These are phyloP conservation scores for Mixornis gularis DNA, from an alignment of 2,113 vertebrate genomes.

Conservation along the genomic window DNA sequence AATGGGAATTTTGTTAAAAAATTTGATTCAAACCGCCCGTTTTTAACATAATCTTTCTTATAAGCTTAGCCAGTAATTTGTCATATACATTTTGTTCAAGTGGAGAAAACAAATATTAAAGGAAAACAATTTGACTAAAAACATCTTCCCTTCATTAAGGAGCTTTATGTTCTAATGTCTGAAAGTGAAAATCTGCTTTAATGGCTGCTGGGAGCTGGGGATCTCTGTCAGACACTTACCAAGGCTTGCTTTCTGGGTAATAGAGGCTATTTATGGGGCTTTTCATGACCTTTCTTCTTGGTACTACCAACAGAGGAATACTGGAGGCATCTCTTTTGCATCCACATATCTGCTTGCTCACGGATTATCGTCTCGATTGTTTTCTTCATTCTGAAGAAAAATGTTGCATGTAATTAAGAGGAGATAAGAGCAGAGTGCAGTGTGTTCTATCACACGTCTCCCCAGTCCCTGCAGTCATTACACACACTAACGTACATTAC, in stretches of 20 bases:
- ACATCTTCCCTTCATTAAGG: constrained; percentile 43
- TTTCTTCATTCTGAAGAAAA: constrained; percentile 58
- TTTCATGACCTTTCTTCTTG: constrained; percentile 65
- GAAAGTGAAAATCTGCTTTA: constrained; percentile 53
- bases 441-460: constrained; percentile 30
- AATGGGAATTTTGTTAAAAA: constrained; percentile 60
- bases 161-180: constrained; percentile 30
- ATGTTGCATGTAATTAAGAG: constrained; percentile 54
- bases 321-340: constrained; percentile 29
- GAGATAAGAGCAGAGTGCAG: constrained; percentile 19
- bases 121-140: constrained; percentile 59
- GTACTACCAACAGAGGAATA: constrained; percentile 57
- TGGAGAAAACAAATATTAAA: constrained; percentile 33
- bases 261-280: constrained; percentile 62
- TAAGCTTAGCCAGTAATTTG: constrained; percentile 56
- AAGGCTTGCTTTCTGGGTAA: constrained; percentile 55
- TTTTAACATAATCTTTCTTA: constrained; percentile 59
- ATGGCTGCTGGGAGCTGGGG: constrained; percentile 54
- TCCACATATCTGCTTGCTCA: constrained; percentile 54
- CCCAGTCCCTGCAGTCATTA: constrained; percentile 43
- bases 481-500: constrained; percentile 13
- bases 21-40: constrained; percentile 47
- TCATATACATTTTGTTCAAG: constrained; percentile 42
- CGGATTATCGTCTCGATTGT: constrained; percentile 53
- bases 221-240: constrained; percentile 56